Conservation (phyloP, 2,113 vertebrate species). For the Malurus alboscapulatus region DNA sequence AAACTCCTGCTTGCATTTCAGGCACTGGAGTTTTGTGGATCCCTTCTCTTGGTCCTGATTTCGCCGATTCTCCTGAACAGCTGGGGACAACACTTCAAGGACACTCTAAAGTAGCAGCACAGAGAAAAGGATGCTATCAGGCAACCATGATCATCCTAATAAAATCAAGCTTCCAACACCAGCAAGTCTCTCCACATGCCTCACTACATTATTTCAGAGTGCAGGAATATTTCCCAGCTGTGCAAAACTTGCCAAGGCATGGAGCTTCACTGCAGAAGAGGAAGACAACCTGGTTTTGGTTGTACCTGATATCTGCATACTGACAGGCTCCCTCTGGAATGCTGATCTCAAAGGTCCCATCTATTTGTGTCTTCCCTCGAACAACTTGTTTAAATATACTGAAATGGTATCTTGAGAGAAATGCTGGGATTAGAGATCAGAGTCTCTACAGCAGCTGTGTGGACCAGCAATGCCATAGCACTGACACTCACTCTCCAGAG, state of each 20-base stretch:
- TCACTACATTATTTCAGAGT: background rate
- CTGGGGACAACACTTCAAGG: constrained; percentile 72
- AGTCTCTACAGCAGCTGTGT: background rate
- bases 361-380: background rate
- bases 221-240: background rate
- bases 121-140: background rate
- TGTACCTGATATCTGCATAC: background rate
- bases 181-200: background rate
- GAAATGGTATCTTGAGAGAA: background rate
- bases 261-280: background rate
- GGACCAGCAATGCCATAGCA: background rate
- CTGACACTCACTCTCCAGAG: background rate
- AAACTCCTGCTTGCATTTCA: constrained; percentile 85
- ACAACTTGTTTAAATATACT: background rate
- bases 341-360: background rate
- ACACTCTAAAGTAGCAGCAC: constrained; percentile 56
- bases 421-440: background rate
- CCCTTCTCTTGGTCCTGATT: constrained; percentile 20
- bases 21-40: constrained; percentile 76
- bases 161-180: background rate
- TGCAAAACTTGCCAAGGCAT: background rate
- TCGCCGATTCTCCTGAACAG: constrained; percentile 75
- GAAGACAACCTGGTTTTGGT: background rate
- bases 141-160: background rate
- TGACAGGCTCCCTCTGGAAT: background rate